phyloP scores from a whole-genome alignment of 2,113 vertebrate species.

The Dipodomys ordii region DNA sequence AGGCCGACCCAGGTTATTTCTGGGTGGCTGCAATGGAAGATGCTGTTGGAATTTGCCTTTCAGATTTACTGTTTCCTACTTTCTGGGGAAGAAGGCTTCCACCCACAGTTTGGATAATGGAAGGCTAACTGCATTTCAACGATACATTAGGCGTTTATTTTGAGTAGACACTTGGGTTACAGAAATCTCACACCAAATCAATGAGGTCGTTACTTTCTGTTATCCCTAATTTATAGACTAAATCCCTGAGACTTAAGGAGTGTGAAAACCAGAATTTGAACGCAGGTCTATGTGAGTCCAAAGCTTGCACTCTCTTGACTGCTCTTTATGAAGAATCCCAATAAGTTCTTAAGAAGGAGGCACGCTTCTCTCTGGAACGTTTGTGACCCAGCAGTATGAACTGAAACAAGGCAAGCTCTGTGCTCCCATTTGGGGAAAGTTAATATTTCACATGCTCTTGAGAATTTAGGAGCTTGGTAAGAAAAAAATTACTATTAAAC shows the following conservation, averaged over 20 bases:
- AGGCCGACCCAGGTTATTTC: not conserved
- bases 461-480: slow-evolving; percentile 81
- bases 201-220: rapidly evolving
- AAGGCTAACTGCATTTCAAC: not conserved
- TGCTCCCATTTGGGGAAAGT: slow-evolving; percentile 78
- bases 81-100: not conserved
- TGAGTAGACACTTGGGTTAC: not conserved
- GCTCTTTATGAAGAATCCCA: slow-evolving; percentile 30
- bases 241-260: not conserved
- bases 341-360: slow-evolving; percentile 50
- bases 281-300: not conserved
- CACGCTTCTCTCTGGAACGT: slow-evolving; percentile 47
- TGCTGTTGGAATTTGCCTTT: not conserved
- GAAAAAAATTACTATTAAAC: slow-evolving; percentile 80
- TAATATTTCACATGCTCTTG: slow-evolving; percentile 79
- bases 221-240: not conserved
- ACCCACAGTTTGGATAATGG: not conserved
- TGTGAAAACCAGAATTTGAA: slow-evolving; percentile 47
- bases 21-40: not conserved
- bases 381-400: slow-evolving; percentile 63
- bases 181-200: not conserved
- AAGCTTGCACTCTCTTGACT: not conserved
- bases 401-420: slow-evolving; percentile 80
- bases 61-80: not conserved
- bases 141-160: not conserved